Percentiles rank a stretch among this genome's conserved stretches.
Conservation (phyloP, 2,797 vertebrate species). For the Morus bassanus region DNA sequence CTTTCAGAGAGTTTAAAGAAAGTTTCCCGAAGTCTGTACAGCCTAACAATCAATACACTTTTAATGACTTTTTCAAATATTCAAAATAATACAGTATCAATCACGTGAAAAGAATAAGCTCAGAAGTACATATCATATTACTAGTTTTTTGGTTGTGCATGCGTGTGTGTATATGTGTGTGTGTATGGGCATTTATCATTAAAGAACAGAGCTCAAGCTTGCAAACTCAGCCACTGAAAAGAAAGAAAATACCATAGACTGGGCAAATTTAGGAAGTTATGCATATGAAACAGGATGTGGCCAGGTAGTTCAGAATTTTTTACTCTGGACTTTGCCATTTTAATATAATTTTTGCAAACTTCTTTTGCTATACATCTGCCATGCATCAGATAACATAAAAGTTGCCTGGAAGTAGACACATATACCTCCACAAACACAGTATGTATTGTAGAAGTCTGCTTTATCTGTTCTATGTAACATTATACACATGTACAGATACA, state of each 20-base stretch:
- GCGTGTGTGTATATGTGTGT: no score
- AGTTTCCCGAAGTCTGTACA: neutral
- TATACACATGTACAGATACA: neutral
- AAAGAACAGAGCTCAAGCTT: neutral
- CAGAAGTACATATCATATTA: neutral
- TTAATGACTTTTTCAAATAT: neutral
- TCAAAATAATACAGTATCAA: neutral
- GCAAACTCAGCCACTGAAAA: neutral
- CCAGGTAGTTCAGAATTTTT: neutral
- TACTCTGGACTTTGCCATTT: neutral
- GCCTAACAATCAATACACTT: neutral
- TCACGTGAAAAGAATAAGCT: neutral
- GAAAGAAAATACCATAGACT: neutral
- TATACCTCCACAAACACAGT: neutral
- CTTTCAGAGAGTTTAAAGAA: neutral
- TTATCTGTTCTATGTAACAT: neutral
- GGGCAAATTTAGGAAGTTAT: neutral
- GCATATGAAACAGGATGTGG: neutral
- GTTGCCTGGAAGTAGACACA: neutral
- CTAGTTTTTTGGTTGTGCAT: neutral
- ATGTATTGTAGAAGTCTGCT: neutral
- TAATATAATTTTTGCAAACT: neutral
- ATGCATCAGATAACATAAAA: neutral
- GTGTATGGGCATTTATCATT: neutral
- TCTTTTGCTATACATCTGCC: neutral